Conservation (phyloP, 1,140 invertebrate genomes). For the Zaprionus kolodkinae region DNA sequence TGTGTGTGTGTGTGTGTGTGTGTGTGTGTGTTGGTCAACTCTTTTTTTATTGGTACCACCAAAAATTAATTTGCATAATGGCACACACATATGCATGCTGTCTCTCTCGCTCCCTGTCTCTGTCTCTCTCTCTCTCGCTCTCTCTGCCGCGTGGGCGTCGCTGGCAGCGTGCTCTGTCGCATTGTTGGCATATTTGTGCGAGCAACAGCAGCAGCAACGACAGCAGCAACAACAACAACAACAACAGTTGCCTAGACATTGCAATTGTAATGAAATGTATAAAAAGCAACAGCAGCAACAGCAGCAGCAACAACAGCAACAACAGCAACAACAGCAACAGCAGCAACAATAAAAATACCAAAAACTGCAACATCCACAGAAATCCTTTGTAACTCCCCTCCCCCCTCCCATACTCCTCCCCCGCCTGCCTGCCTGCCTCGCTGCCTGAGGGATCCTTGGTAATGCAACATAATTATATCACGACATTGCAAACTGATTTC, state of each 20-base stretch:
- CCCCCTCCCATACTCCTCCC: not conserved
- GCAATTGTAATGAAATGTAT: constrained; percentile 25
- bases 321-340: not conserved
- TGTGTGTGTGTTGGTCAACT: constrained; percentile 41
- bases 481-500: constrained; percentile 7
- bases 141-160: not conserved
- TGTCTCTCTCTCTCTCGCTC: not conserved
- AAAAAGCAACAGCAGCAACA: not conserved
- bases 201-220: not conserved
- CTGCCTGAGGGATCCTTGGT: not conserved
- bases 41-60: constrained; percentile 61
- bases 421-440: not conserved
- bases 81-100: not conserved
- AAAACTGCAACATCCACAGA: constrained; percentile 5
- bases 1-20: constrained; percentile 18
- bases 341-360: constrained; percentile 3
- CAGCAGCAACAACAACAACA: constrained; percentile 7
- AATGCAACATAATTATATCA: constrained; percentile 6
- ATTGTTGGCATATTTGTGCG: constrained; percentile 26
- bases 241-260: constrained; percentile 14
- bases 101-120: not conserved
- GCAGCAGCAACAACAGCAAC: not conserved
- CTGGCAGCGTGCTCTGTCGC: not conserved
- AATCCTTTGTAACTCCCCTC: not conserved
- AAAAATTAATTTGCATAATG: constrained; percentile 82